phyloP scores from a whole-genome alignment of 2,797 vertebrate genomes.

The Chelon labrosus region DNA sequence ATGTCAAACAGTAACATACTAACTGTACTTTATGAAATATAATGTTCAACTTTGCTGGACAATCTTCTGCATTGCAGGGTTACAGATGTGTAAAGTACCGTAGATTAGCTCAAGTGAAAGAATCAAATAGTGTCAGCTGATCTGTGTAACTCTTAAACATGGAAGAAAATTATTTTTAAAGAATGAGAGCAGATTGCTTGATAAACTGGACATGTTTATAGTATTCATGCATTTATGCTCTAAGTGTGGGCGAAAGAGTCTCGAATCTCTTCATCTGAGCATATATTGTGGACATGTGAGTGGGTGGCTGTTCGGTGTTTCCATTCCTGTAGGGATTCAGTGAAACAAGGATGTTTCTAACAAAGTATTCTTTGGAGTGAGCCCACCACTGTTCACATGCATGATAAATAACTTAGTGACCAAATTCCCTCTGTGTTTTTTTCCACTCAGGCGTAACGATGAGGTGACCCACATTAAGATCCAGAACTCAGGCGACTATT shows the following conservation, averaged over 20 bases:
- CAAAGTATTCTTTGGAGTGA: slow-evolving; percentile 5
- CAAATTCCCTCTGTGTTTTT: slow-evolving; percentile 21
- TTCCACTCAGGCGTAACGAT: slow-evolving; percentile 81
- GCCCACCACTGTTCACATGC: slow-evolving; percentile 15
- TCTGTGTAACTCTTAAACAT: not conserved
- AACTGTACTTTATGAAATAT: not conserved
- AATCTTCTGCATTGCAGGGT: not conserved
- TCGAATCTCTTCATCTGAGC: slow-evolving; percentile 38
- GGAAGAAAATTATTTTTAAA: not conserved
- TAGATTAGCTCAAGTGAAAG: slow-evolving; percentile 10
- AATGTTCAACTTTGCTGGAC: not conserved
- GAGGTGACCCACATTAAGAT: slow-evolving; percentile 96
- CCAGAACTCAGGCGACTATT: slow-evolving; percentile 92
- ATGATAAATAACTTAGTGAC: slow-evolving; percentile 18
- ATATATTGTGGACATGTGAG: slow-evolving; percentile 41
- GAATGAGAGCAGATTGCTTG: slow-evolving; percentile 36
- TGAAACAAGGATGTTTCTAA: slow-evolving; percentile 2
- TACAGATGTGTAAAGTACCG: not conserved
- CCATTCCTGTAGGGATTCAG: slow-evolving; percentile 37
- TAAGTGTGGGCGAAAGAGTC: slow-evolving; percentile 40
- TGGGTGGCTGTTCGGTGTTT: slow-evolving; percentile 46
- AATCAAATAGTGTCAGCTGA: not conserved
- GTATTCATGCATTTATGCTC: slow-evolving; percentile 17
- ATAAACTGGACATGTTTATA: slow-evolving; percentile 31
- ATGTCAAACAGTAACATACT: not conserved